Conservation (phyloP, 2,113 vertebrate genomes). For the Phaethon lepturus region DNA sequence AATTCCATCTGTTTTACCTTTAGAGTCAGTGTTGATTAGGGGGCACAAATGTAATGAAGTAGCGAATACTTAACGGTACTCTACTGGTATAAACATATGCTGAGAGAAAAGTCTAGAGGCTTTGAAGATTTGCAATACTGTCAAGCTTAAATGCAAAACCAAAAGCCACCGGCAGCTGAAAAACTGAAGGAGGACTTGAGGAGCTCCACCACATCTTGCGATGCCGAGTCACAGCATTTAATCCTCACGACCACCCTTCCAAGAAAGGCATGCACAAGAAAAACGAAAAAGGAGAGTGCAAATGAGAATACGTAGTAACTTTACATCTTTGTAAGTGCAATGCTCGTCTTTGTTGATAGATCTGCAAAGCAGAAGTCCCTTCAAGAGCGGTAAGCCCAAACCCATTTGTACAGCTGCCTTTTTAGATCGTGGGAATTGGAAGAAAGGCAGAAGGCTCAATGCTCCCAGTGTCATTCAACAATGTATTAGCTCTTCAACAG, state of each 20-base stretch:
- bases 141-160: background rate
- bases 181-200: background rate
- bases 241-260: background rate
- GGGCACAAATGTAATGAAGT: background rate
- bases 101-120: conserved; percentile 18
- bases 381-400: background rate
- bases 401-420: background rate
- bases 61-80: background rate
- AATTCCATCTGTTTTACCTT: conserved; percentile 52
- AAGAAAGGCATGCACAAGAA: background rate
- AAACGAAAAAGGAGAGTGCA: background rate
- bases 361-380: background rate
- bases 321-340: background rate
- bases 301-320: background rate
- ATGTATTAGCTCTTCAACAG: background rate
- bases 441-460: background rate
- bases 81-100: conserved; percentile 7
- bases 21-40: conserved; percentile 16
- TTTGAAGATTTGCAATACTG: background rate
- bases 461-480: background rate
- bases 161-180: background rate
- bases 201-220: background rate
- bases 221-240: background rate
- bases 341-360: background rate
- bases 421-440: background rate